A percentile compares a stretch with the other conserved stretches of the same genome.
phyloP scores from a whole-genome alignment of 2,113 vertebrate species.

The Channa maculata region DNA sequence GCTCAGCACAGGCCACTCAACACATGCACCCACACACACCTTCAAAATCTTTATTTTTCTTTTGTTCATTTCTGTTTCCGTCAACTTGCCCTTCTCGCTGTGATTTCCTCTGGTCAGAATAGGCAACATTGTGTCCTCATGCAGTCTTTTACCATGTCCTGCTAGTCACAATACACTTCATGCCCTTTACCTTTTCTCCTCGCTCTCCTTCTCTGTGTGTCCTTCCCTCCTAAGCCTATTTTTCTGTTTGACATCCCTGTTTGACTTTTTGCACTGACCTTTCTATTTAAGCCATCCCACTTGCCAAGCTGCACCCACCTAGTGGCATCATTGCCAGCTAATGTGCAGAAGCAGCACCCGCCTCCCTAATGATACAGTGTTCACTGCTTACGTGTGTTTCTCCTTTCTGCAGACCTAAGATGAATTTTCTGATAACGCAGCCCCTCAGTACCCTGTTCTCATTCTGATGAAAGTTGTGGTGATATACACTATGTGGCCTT shows the following conservation, averaged over 20 bases:
- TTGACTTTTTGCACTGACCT: constrained; percentile 53
- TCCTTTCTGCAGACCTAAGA: constrained; percentile 45
- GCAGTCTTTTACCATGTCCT: constrained; percentile 50
- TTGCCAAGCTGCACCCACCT: constrained; percentile 27
- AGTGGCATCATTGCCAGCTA: constrained; percentile 46
- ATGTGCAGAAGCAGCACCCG: constrained; percentile 69
- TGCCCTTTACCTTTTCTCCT: background rate
- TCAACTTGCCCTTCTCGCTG: background rate
- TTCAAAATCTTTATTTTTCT: constrained; percentile 27
- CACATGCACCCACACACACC: constrained; percentile 26
- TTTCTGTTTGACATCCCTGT: constrained; percentile 15
- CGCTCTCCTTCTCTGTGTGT: background rate
- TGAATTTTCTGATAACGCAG: constrained; percentile 69
- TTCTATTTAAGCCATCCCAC: constrained; percentile 38
- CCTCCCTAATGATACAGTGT: constrained; percentile 52
- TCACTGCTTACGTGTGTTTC: constrained; percentile 39
- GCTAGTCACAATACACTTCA: constrained; percentile 19
- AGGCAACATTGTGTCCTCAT: constrained; percentile 16
- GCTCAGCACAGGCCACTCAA: constrained; percentile 40
- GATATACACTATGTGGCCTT: constrained; percentile 56
- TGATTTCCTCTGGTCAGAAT: constrained; percentile 37
- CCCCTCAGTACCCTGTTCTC: constrained; percentile 36
- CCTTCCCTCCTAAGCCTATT: background rate
- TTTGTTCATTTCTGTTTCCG: constrained; percentile 22
- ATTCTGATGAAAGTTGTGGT: constrained; percentile 61